phyloP scores from a whole-genome alignment of 2,888 invertebrate species.

The Parnassius smintheus region DNA sequence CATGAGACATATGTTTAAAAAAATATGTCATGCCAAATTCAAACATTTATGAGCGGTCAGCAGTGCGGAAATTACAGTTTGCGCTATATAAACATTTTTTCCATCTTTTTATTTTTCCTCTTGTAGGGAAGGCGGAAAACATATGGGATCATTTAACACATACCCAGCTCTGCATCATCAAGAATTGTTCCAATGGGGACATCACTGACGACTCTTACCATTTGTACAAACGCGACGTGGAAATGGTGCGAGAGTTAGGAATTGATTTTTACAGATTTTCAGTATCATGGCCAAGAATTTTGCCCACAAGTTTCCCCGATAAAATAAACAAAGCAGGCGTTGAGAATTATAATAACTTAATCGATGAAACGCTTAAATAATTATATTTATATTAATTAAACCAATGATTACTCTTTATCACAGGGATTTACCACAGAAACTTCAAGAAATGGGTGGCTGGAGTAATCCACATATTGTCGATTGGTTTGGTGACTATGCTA shows the following conservation, averaged over 20 bases:
- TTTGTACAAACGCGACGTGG: slow-evolving; percentile 76
- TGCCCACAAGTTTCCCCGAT: slow-evolving; percentile 76
- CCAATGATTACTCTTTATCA: slow-evolving; percentile 79
- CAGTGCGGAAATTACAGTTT: too few species aligned
- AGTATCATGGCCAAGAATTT: slow-evolving; percentile 81
- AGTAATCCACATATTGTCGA: too few species aligned
- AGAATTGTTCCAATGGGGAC: slow-evolving; percentile 78
- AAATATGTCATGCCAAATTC: too few species aligned
- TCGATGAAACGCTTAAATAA: slow-evolving; percentile 78
- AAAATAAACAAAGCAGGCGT: slow-evolving; percentile 78
- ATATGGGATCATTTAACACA: slow-evolving; percentile 83
- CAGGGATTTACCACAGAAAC: slow-evolving; percentile 62
- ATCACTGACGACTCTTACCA: slow-evolving; percentile 81
- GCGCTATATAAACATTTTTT: neutral
- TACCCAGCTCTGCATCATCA: slow-evolving; percentile 61
- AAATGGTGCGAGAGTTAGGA: slow-evolving; percentile 59
- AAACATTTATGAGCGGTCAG: too few species aligned
- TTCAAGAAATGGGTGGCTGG: too few species aligned
- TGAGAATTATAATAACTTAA: slow-evolving; percentile 82
- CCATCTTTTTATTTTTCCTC: neutral
- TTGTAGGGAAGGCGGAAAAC: slow-evolving; percentile 72
- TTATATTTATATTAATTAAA: too few species aligned
- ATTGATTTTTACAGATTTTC: slow-evolving; percentile 76
- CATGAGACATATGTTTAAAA: too few species aligned
- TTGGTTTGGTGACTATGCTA: too few species aligned